Percentiles rank a stretch among this genome's conserved stretches.
These are phyloP conservation scores for Gryon sp. DNA, from an alignment of 1,140 invertebrate genomes.

Conservation along the genomic window DNA sequence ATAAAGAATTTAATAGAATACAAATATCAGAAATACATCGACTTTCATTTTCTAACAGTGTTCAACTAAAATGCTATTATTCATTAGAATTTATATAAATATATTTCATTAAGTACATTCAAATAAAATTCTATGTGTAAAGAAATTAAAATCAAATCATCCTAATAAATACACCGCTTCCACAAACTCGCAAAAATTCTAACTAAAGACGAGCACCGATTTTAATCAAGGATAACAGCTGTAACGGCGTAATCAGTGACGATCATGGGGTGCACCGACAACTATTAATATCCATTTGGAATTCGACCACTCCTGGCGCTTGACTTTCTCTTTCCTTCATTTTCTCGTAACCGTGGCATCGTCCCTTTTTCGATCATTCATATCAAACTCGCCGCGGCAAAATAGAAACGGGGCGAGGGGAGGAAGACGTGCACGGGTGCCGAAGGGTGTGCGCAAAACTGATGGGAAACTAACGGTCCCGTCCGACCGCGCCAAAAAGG, in stretches of 20 bases:
- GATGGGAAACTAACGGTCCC: constrained; percentile 62
- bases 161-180: constrained; percentile 8
- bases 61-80: too few relatives aligned
- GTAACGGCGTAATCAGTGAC: constrained; percentile 75
- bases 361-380: constrained; percentile 47
- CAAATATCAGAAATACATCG: too few relatives aligned
- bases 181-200: constrained; percentile 14
- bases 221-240: constrained; percentile 77
- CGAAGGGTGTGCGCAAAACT: constrained; percentile 57
- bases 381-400: constrained; percentile 53
- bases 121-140: too few relatives aligned
- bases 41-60: too few relatives aligned
- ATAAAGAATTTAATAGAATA: too few relatives aligned
- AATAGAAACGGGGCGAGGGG: constrained; percentile 50
- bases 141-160: neutral
- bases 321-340: constrained; percentile 35
- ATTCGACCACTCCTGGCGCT: constrained; percentile 54
- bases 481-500: constrained; percentile 43
- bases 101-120: too few relatives aligned
- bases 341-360: constrained; percentile 17
- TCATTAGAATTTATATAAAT: too few relatives aligned
- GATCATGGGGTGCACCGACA: constrained; percentile 68
- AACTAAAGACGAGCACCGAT: constrained; percentile 59
- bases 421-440: constrained; percentile 10
- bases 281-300: constrained; percentile 77